phyloP scores from a whole-genome alignment of 2,797 vertebrate genomes.

The Chrosomus eos region DNA sequence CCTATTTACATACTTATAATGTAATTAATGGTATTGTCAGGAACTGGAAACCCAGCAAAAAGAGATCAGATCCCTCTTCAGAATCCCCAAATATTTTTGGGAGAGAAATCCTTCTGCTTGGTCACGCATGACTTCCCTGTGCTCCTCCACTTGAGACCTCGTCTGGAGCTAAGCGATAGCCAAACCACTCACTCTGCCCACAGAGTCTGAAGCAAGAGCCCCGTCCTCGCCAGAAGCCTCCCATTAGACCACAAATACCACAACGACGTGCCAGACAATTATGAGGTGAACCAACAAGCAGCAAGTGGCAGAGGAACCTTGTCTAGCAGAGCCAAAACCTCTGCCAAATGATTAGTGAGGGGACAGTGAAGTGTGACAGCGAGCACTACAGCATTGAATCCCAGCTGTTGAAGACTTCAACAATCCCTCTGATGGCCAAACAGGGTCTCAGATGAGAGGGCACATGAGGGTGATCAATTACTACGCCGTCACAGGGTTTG shows the following conservation, averaged over 20 bases:
- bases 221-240: conserved; percentile 18
- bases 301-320: conserved; percentile 36
- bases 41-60: conserved; percentile 6
- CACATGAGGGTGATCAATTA: conserved; percentile 17
- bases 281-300: conserved; percentile 45
- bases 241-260: conserved; percentile 19
- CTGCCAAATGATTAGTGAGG: conserved; percentile 43
- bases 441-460: conserved; percentile 3
- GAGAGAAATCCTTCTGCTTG: conserved; percentile 15
- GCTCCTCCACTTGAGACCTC: conserved; percentile 31
- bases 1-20: neutral
- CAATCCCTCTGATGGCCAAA: conserved; percentile 9
- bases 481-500: conserved; percentile 23
- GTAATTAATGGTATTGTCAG: neutral
- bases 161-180: conserved; percentile 35
- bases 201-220: conserved; percentile 22
- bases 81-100: neutral
- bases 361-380: conserved; percentile 47
- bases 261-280: conserved; percentile 46
- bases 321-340: conserved; percentile 33
- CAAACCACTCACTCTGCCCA: conserved; percentile 38
- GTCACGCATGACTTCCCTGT: conserved; percentile 14
- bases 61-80: neutral
- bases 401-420: conserved; percentile 31
- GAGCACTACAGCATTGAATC: conserved; percentile 22